Evolutionary conservation across 2,797 vertebrate species (phyloP).

Genomic region (Pitangus sulphuratus): DNA sequence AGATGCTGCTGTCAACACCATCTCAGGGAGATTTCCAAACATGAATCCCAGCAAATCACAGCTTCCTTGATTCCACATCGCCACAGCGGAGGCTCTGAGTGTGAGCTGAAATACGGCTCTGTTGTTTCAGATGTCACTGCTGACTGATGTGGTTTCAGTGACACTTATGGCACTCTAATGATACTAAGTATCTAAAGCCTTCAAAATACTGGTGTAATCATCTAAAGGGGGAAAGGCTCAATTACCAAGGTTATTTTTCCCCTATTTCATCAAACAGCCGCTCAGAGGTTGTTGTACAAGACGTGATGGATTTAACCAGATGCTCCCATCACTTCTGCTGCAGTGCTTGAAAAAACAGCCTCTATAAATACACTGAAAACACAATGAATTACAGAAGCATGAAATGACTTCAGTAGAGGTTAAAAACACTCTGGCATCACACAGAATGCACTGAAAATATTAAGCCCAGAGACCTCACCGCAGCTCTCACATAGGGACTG

Average conservation of each 20-base stretch:
- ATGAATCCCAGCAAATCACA: not conserved
- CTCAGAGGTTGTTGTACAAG: constrained; percentile 30
- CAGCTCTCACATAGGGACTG: not conserved
- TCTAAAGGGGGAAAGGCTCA: constrained; percentile 58
- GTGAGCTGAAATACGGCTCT: not conserved
- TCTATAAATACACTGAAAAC: constrained; percentile 63
- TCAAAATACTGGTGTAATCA: constrained; percentile 41
- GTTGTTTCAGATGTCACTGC: constrained; percentile 31
- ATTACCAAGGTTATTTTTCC: constrained; percentile 54
- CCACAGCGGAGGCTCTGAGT: not conserved
- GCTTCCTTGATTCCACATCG: not conserved
- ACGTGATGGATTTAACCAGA: constrained; percentile 69
- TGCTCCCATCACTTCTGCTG: constrained; percentile 60
- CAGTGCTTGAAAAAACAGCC: constrained; percentile 47
- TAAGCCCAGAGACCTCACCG: not conserved
- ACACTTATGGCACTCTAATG: not conserved
- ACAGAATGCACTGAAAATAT: constrained; percentile 40
- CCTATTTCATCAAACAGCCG: constrained; percentile 4
- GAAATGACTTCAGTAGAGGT: constrained; percentile 51
- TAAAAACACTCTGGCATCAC: constrained; percentile 44
- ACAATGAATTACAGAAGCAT: constrained; percentile 65
- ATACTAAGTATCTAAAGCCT: constrained; percentile 40
- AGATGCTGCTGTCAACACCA: not conserved
- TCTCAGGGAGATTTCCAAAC: not conserved
- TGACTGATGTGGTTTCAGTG: not conserved